phyloP scores from a whole-genome alignment of 1,140 invertebrate genomes.

The Fopius arisanus region DNA sequence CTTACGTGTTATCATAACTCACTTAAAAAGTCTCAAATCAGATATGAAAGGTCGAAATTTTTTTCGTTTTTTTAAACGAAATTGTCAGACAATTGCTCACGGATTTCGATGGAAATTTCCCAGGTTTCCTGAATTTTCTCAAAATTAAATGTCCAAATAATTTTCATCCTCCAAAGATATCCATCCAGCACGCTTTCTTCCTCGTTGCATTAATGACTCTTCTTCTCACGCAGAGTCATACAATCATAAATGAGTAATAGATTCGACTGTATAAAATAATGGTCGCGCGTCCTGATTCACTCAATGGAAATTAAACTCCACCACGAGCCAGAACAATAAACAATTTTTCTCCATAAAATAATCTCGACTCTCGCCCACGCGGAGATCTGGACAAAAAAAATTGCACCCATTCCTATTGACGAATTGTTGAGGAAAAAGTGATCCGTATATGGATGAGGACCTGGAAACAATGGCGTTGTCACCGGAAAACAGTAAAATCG shows the following conservation, averaged over 20 bases:
- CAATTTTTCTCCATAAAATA: background rate
- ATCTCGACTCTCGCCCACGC: background rate
- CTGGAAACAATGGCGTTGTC: background rate
- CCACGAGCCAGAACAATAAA: background rate
- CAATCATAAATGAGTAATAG: slow-evolving; percentile 16
- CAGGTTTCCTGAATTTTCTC: too few species aligned
- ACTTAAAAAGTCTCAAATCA: too few species aligned
- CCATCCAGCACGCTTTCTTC: slow-evolving; percentile 5
- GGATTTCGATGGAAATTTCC: background rate
- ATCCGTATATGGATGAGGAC: background rate
- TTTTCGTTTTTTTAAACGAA: too few species aligned
- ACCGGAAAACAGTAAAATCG: background rate
- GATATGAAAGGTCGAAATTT: too few species aligned
- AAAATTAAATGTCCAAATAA: background rate
- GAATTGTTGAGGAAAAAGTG: background rate
- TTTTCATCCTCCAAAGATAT: background rate
- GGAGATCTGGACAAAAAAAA: background rate
- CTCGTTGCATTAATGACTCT: background rate
- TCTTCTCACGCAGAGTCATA: background rate
- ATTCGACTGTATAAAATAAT: slow-evolving; percentile 6
- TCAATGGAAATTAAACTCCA: background rate
- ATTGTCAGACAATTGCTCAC: too few species aligned
- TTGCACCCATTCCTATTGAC: background rate
- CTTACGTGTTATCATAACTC: too few species aligned
- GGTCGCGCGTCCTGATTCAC: slow-evolving; percentile 21